These are phyloP conservation scores for Rhodeus uyekii DNA, from an alignment of 2,797 vertebrate genomes.

Conservation along the genomic window DNA sequence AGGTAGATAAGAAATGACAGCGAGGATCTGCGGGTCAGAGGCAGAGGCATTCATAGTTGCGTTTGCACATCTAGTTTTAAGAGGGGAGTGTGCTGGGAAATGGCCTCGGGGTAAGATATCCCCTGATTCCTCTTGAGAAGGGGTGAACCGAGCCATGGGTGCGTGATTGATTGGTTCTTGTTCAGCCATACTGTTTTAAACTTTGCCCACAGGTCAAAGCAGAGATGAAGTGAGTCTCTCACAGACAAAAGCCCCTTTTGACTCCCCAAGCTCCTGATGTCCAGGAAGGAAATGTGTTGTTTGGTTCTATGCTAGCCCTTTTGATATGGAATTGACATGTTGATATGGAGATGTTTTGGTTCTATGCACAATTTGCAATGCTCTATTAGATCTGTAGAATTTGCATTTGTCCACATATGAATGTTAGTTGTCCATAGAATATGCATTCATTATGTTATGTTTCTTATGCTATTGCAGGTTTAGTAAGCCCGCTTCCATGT, in stretches of 20 bases:
- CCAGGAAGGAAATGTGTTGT: constrained; percentile 15
- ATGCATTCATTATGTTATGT: not conserved
- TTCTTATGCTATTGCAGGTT: constrained; percentile 76
- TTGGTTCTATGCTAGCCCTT: not conserved
- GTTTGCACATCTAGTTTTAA: constrained; percentile 52
- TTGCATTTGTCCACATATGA: not conserved
- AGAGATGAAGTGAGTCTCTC: constrained; percentile 41
- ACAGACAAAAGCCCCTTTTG: constrained; percentile 21
- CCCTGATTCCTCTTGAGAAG: not conserved
- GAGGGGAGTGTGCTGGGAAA: constrained; percentile 70
- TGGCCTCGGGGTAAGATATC: constrained; percentile 53
- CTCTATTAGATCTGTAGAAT: not conserved
- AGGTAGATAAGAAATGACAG: constrained; percentile 46
- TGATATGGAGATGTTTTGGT: not conserved
- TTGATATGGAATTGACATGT: not conserved
- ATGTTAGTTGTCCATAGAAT: not conserved
- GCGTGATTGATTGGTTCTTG: constrained; percentile 56
- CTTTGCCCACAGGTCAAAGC: constrained; percentile 49
- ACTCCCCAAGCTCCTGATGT: constrained; percentile 23
- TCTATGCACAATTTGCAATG: not conserved
- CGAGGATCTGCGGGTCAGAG: constrained; percentile 42
- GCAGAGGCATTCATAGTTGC: constrained; percentile 45
- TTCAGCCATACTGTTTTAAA: constrained; percentile 48
- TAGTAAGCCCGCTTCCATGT: constrained; percentile 87
- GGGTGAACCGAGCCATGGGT: constrained; percentile 23